Conservation (phyloP, 1,140 invertebrate genomes). For the Elymnias hypermnestra region DNA sequence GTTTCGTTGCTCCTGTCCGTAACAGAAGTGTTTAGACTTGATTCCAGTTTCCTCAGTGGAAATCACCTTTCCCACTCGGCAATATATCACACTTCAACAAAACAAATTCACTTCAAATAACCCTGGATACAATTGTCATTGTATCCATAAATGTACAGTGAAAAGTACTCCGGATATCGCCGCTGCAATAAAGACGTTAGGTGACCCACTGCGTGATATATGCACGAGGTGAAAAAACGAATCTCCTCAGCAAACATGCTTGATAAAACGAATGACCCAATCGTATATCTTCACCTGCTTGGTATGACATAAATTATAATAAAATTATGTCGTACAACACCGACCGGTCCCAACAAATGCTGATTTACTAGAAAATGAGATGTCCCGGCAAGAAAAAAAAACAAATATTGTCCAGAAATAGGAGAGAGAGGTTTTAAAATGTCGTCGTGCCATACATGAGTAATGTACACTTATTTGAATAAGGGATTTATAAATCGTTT, state of each 20-base stretch:
- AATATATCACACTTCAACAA: no score
- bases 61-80: no score
- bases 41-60: no score
- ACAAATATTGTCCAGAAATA: constrained; percentile 49
- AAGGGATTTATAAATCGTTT: constrained; percentile 29
- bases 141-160: background rate
- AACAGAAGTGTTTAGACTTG: no score
- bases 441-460: constrained; percentile 38
- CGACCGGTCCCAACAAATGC: constrained; percentile 68
- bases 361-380: constrained; percentile 68
- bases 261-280: constrained; percentile 48
- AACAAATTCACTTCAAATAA: no score
- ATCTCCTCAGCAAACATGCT: constrained; percentile 46
- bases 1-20: no score
- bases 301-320: constrained; percentile 75
- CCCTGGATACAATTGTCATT: no score
- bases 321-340: constrained; percentile 71
- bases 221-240: constrained; percentile 53
- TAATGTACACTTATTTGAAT: constrained; percentile 43
- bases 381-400: constrained; percentile 46
- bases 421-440: constrained; percentile 46
- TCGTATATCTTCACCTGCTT: constrained; percentile 73
- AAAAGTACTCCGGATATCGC: constrained; percentile 53
- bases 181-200: constrained; percentile 61
- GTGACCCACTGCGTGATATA: constrained; percentile 71